Conservation (phyloP, 1,140 invertebrate genomes). For the Heterodera carotae region DNA sequence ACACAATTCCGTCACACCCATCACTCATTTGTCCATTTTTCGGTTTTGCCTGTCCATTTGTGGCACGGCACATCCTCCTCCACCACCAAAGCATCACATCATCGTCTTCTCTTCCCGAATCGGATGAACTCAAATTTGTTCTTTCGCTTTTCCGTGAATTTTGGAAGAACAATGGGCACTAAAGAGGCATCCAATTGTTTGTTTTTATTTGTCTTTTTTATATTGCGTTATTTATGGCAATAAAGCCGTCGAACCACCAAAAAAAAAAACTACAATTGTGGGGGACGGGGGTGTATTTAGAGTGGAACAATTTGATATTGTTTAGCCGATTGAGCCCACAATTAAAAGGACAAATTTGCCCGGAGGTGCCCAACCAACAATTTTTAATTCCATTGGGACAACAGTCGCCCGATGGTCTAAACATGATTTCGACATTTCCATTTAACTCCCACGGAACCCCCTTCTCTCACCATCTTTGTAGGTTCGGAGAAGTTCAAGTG, state of each 20-base stretch:
- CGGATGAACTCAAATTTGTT: conserved; percentile 57
- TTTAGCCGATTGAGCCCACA: too few species aligned
- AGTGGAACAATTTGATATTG: conserved; percentile 19
- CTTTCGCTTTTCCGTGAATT: conserved; percentile 50
- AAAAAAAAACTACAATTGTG: too few species aligned
- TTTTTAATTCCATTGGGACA: too few species aligned
- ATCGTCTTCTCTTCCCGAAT: conserved; percentile 41
- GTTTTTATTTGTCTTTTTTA: conserved; percentile 11
- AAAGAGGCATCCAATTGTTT: conserved; percentile 32
- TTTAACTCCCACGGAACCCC: too few species aligned
- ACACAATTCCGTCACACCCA: not conserved
- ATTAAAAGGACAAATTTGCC: too few species aligned
- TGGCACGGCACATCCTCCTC: not conserved
- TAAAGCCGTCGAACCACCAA: too few species aligned
- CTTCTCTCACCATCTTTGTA: conserved; percentile 37
- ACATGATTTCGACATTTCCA: too few species aligned
- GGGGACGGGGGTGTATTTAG: too few species aligned
- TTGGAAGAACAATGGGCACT: conserved; percentile 36
- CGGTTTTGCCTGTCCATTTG: not conserved
- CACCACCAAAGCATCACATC: too few species aligned
- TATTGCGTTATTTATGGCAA: too few species aligned
- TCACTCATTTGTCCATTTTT: conserved; percentile 4
- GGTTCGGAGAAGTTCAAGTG: conserved; percentile 37
- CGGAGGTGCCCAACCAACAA: too few species aligned
- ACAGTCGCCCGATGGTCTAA: too few species aligned